These are phyloP conservation scores for Phrynocephalus vlangalii DNA, from an alignment of 2,797 vertebrate species.

Conservation along the genomic window DNA sequence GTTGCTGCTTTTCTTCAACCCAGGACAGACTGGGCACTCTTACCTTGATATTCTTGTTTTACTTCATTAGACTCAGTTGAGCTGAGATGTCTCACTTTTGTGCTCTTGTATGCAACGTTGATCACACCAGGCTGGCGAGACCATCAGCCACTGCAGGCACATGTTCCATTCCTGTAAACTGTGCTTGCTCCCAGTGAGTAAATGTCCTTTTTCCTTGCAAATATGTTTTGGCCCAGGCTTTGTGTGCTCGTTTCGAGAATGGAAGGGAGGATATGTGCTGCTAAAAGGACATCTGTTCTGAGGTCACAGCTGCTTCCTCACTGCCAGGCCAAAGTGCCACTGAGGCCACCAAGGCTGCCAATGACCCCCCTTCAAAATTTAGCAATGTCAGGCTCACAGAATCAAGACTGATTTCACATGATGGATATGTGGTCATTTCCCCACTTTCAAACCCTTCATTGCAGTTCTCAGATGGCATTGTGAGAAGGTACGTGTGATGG, in stretches of 20 bases:
- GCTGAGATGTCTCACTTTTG: background rate
- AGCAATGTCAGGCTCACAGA: background rate
- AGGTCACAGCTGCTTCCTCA: background rate
- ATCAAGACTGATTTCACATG: background rate
- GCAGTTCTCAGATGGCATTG: background rate
- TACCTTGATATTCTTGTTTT: background rate
- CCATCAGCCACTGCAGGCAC: background rate
- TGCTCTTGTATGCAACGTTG: background rate
- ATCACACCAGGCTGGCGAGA: background rate
- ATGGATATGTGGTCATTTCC: background rate
- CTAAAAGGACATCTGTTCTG: background rate
- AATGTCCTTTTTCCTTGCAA: background rate
- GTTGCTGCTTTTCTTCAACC: background rate
- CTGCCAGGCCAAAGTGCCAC: background rate
- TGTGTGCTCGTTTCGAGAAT: background rate
- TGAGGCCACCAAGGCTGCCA: background rate
- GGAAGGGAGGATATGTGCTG: too few species aligned
- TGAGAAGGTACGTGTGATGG: background rate
- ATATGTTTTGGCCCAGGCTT: background rate
- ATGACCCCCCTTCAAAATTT: background rate
- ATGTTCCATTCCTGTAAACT: background rate
- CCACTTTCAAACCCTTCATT: background rate
- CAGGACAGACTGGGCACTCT: background rate
- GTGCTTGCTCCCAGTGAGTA: background rate
- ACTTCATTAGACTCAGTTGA: background rate